Evolutionary conservation across 2,113 vertebrate species (phyloP).

Genomic region (Heptranchias perlo): DNA sequence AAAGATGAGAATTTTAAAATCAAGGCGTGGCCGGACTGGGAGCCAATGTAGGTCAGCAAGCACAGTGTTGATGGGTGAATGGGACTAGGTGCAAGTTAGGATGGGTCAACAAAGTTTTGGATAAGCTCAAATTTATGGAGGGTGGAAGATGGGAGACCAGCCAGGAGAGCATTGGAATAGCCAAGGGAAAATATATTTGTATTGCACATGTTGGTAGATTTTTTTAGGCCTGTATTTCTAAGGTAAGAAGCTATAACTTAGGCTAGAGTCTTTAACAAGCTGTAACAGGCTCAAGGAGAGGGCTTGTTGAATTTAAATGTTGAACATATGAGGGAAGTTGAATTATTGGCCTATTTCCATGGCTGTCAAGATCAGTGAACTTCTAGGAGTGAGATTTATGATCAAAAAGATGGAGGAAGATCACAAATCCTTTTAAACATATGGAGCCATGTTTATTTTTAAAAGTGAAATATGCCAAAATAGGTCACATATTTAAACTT

Average conservation of each 20-base stretch:
- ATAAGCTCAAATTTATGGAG: no score
- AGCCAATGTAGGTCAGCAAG: no score
- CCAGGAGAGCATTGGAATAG: no score
- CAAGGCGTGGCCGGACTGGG: no score
- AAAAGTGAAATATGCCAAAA: conserved; percentile 8
- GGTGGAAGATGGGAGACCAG: no score
- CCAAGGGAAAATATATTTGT: neutral
- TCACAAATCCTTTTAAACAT: neutral
- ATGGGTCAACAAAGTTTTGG: no score
- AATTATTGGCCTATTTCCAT: neutral
- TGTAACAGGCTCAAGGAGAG: neutral
- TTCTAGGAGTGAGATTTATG: neutral
- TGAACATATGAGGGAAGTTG: neutral
- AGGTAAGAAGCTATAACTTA: neutral
- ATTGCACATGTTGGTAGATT: neutral
- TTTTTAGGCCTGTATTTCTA: neutral
- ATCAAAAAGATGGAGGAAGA: neutral
- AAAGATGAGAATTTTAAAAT: no score
- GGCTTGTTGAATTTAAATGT: neutral
- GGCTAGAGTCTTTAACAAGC: neutral
- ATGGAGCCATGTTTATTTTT: neutral
- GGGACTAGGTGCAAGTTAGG: no score
- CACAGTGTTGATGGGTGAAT: no score
- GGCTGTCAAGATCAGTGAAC: neutral
- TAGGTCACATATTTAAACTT: neutral